Conservation (phyloP, 2,888 invertebrate species). For the Nebria salina region DNA sequence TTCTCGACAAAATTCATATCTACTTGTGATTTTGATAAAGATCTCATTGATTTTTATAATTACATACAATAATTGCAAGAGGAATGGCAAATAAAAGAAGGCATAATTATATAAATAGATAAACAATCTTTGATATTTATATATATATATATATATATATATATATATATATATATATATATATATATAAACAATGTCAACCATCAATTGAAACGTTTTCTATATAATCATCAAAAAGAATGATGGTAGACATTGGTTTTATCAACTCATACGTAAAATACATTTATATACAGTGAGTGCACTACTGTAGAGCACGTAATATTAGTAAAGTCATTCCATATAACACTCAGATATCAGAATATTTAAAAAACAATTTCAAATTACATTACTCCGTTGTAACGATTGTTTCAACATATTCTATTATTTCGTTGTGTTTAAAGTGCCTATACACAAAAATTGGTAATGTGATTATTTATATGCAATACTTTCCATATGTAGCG, state of each 20-base stretch:
- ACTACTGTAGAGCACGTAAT: conserved; percentile 45
- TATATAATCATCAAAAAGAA: background rate
- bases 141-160: no score
- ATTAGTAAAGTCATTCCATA: conserved; percentile 42
- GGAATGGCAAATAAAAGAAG: conserved; percentile 30
- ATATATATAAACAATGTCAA: background rate
- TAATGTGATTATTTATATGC: conserved; percentile 32
- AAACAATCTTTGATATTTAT: no score
- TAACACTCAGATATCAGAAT: conserved; percentile 29
- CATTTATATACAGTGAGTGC: conserved; percentile 42
- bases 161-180: no score
- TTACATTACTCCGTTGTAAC: conserved; percentile 23
- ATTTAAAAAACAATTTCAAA: conserved; percentile 8
- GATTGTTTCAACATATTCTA: conserved; percentile 26
- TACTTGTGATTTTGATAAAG: conserved; percentile 27
- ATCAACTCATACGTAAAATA: conserved; percentile 11
- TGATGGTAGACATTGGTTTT: conserved; percentile 5
- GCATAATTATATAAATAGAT: conserved; percentile 17
- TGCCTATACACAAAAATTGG: conserved; percentile 40
- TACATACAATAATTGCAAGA: conserved; percentile 30
- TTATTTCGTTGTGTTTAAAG: conserved; percentile 42
- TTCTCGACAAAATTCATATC: background rate
- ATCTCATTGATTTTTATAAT: conserved; percentile 23
- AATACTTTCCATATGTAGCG: background rate
- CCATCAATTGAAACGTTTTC: conserved; percentile 4